Conservation (phyloP, 2,888 invertebrate species). For the Tricholauxania praeusta region DNA sequence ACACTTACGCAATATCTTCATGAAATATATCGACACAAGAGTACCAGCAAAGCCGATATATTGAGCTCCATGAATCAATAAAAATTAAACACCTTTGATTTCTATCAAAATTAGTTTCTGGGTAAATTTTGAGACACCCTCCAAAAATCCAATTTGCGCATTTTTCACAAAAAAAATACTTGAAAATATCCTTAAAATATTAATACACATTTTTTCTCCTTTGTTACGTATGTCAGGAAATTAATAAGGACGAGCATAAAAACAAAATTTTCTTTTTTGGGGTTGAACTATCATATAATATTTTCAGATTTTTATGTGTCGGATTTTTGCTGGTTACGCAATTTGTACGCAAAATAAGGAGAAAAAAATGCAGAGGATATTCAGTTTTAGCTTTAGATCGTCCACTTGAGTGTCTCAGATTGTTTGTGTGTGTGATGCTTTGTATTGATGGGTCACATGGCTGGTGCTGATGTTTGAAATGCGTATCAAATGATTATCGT, state of each 20-base stretch:
- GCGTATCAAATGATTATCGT: slow-evolving; percentile 37
- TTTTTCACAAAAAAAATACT: slow-evolving; percentile 11
- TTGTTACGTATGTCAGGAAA: slow-evolving; percentile 28
- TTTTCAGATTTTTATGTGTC: too few species aligned
- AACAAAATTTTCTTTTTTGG: slow-evolving; percentile 16
- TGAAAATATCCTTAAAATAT: slow-evolving; percentile 17
- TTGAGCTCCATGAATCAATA: too few species aligned
- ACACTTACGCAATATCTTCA: too few species aligned
- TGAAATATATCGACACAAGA: too few species aligned
- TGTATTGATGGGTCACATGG: not conserved
- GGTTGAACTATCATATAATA: slow-evolving; percentile 8
- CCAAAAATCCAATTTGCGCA: slow-evolving; percentile 7
- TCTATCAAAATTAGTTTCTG: not conserved
- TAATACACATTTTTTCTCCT: not conserved
- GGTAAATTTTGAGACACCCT: not conserved
- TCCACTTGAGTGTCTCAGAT: not conserved
- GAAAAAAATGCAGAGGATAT: too few species aligned
- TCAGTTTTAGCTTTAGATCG: not conserved
- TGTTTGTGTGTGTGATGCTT: not conserved
- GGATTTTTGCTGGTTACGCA: slow-evolving; percentile 27
- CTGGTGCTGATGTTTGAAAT: slow-evolving; percentile 23
- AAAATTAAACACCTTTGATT: too few species aligned
- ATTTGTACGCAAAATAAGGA: slow-evolving; percentile 1
- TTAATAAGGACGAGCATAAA: slow-evolving; percentile 36
- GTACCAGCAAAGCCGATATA: too few species aligned